Evolutionary conservation across 30 jellyfish, hydroid and myxozoan genomes (phyloP), one percentile per base, ranked within the genome.

Genomic region (Pelagia noctiluca): DNA sequence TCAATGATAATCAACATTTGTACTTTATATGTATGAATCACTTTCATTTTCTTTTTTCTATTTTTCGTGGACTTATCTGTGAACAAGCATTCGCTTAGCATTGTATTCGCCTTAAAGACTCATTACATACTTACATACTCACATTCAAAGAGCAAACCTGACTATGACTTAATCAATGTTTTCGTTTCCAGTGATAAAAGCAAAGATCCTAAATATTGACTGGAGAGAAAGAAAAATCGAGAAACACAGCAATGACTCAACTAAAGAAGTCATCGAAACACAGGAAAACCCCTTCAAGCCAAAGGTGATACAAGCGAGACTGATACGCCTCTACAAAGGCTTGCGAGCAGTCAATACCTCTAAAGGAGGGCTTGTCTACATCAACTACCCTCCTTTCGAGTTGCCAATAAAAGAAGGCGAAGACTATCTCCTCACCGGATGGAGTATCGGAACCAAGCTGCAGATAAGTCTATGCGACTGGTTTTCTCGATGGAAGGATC

Each of bases 401-500:
- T 80, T 77, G 7, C 74, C 80, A 0, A 42, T 22, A 13, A 53
- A 69, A 18, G 85, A 83, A 23, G 94, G 94, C 19, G 71, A 71
- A 25, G 71, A 16, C 28, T 83, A 83, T 68, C 38, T 71, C 36
- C 63, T 83, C 10, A 69, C 86, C 2, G 94, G 94, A 1, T 83
- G 35, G 75, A 60, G 68, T 34, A 31, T 28, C 26, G 83, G 79
- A 26, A 37, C 81, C 5, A 52, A 18, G 3, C 76, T 54, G 25
- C 68, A 16, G 66, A 83, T 83, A 68, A 83, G 65, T 37, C 0
- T 62, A 3, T 83, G 94, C 77, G 75, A 61, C 48, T 83, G 94
- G 94, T 65, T 48, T 3, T 19, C 94, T n/a, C 83, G 61, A 34
- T 71, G 87, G 94, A 35, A 60, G 26, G 82, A 83, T 21, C 80